These are phyloP conservation scores for Lophius piscatorius DNA, from an alignment of 2,113 vertebrate species.

Conservation along the genomic window DNA sequence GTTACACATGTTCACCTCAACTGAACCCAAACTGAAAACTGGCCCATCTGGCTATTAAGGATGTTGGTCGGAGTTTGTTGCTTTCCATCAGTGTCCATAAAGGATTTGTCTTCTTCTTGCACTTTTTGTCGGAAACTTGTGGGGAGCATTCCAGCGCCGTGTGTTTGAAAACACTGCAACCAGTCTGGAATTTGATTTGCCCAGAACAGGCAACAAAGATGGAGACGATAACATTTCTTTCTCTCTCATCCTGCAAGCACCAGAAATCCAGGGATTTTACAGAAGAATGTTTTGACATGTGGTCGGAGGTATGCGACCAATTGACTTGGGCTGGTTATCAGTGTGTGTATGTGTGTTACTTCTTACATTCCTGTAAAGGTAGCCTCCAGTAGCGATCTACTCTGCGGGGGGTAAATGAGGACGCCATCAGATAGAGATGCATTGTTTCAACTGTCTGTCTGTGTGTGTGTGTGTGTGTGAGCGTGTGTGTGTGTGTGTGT, in stretches of 20 bases:
- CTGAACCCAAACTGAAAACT: not conserved
- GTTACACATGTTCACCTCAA: not conserved
- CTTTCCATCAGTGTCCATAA: constrained; percentile 1
- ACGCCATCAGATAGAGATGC: constrained; percentile 69
- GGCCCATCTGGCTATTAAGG: not conserved
- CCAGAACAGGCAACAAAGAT: constrained; percentile 8
- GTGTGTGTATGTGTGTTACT: constrained; percentile 19
- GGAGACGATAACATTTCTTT: constrained; percentile 16
- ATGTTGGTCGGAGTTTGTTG: not conserved
- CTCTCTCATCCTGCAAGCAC: constrained; percentile 17
- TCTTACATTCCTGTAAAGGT: constrained; percentile 66
- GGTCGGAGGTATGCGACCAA: constrained; percentile 53
- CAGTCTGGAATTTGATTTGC: not conserved
- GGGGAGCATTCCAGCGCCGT: constrained; percentile 8
- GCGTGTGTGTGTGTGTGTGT: constrained; percentile 29
- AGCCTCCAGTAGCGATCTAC: constrained; percentile 67
- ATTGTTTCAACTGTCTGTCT: constrained; percentile 54
- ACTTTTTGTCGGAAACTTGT: constrained; percentile 6
- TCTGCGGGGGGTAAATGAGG: constrained; percentile 62
- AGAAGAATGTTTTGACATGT: constrained; percentile 65
- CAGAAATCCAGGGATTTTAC: constrained; percentile 39
- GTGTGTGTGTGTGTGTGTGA: constrained; percentile 46
- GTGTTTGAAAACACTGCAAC: constrained; percentile 23
- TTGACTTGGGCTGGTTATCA: constrained; percentile 31
- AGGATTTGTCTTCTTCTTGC: constrained; percentile 3